These are phyloP conservation scores for Metalampra italica DNA, from an alignment of 2,888 invertebrate genomes.

Conservation along the genomic window DNA sequence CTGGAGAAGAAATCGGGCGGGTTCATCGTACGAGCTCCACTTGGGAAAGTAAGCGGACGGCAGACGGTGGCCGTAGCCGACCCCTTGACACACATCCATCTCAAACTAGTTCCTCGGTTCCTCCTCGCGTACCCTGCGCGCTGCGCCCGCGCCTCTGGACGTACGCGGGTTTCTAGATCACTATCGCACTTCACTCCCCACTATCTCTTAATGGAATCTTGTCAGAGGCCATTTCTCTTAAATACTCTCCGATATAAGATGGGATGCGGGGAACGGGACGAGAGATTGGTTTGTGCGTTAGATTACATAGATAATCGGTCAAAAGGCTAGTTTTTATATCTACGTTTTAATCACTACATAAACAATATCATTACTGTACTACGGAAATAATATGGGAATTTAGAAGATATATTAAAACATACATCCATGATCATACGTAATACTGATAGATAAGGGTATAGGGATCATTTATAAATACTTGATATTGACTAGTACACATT, in stretches of 20 bases:
- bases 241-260: conserved; percentile 13
- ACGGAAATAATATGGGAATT: conserved; percentile 36
- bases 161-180: conserved; percentile 38
- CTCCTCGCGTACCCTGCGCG: conserved; percentile 33
- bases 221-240: conserved; percentile 17
- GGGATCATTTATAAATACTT: conserved; percentile 56
- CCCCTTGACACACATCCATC: conserved; percentile 70
- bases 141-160: conserved; percentile 25
- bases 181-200: conserved; percentile 25
- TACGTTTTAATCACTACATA: conserved; percentile 50
- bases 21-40: conserved; percentile 63
- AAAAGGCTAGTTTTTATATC: conserved; percentile 67
- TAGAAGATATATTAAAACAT: conserved; percentile 34
- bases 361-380: conserved; percentile 46
- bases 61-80: conserved; percentile 46
- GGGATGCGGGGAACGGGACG: conserved; percentile 35
- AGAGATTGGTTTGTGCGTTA: conserved; percentile 64
- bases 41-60: conserved; percentile 69
- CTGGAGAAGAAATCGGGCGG: conserved; percentile 70
- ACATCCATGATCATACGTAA: conserved; percentile 37
- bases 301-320: conserved; percentile 73
- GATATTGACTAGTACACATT: conserved; percentile 71
- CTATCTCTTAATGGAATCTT: conserved; percentile 32
- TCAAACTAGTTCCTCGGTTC: conserved; percentile 53
- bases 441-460: conserved; percentile 44